These are phyloP conservation scores for Eremophila alpestris DNA, from an alignment of 2,797 vertebrate species.

Conservation along the genomic window DNA sequence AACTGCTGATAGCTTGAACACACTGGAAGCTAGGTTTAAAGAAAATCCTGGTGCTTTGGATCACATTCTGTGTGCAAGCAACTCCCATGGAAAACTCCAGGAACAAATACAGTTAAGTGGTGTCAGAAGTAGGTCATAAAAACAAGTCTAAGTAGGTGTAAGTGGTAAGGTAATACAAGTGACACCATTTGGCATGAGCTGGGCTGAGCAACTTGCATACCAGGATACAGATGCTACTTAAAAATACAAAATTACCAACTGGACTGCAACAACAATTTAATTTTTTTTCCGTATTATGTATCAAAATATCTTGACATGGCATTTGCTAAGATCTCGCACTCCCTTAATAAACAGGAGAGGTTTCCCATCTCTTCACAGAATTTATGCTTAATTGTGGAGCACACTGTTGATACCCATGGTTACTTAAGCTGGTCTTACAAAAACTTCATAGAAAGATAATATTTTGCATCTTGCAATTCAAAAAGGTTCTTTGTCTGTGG, in stretches of 20 bases:
- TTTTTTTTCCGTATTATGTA: neutral
- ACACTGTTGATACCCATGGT: neutral
- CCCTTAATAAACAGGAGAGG: neutral
- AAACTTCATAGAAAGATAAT: neutral
- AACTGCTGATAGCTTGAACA: neutral
- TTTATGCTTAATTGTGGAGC: neutral
- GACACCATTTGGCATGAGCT: neutral
- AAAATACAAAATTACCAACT: neutral
- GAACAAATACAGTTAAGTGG: neutral
- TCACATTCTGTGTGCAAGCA: neutral
- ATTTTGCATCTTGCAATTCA: neutral
- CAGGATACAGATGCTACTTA: neutral
- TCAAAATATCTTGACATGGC: neutral
- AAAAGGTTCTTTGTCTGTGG: neutral
- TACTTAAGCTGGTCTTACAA: neutral
- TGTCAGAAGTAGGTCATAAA: conserved; percentile 14
- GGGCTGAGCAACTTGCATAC: neutral
- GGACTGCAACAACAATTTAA: neutral
- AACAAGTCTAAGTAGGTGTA: conserved; percentile 8
- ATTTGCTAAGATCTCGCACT: neutral
- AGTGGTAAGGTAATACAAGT: neutral
- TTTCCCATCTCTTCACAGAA: neutral
- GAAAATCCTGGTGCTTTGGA: neutral
- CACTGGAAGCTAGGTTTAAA: neutral
- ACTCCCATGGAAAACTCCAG: neutral